Conservation (phyloP, 2,888 invertebrate genomes). For the Cordilura impudica region DNA sequence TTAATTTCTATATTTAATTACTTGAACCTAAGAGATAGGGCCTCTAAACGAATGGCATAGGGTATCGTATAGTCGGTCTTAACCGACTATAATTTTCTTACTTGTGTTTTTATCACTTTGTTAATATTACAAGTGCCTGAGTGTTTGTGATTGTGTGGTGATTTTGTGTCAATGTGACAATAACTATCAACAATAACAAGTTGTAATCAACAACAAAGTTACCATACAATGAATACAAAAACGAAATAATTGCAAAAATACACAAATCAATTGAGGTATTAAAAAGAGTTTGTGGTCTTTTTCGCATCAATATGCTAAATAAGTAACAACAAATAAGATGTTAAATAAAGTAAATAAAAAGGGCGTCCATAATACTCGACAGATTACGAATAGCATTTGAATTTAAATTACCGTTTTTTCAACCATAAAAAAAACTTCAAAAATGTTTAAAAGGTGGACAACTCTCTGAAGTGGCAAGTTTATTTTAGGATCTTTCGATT, state of each 20-base stretch:
- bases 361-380: not conserved
- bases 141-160: too few relatives aligned
- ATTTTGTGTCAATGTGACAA: too few relatives aligned
- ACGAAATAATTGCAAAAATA: not conserved
- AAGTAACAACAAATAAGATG: constrained; percentile 65
- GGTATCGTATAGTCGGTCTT: too few relatives aligned
- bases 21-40: too few relatives aligned
- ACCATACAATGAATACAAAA: not conserved
- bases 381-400: not conserved
- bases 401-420: too few relatives aligned
- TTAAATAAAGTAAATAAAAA: not conserved
- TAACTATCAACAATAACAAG: not conserved
- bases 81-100: too few relatives aligned
- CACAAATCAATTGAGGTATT: constrained; percentile 72
- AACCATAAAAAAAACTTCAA: not conserved
- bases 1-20: too few relatives aligned
- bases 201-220: too few relatives aligned
- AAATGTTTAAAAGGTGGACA: not conserved
- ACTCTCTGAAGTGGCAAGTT: not conserved
- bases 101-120: too few relatives aligned
- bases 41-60: too few relatives aligned
- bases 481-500: not conserved
- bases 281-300: constrained; percentile 71
- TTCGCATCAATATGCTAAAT: constrained; percentile 73
- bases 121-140: too few relatives aligned